Base-by-base conservation (phyloP, 1,140 invertebrate species). In the Macrocentrus cingulum region DNA sequence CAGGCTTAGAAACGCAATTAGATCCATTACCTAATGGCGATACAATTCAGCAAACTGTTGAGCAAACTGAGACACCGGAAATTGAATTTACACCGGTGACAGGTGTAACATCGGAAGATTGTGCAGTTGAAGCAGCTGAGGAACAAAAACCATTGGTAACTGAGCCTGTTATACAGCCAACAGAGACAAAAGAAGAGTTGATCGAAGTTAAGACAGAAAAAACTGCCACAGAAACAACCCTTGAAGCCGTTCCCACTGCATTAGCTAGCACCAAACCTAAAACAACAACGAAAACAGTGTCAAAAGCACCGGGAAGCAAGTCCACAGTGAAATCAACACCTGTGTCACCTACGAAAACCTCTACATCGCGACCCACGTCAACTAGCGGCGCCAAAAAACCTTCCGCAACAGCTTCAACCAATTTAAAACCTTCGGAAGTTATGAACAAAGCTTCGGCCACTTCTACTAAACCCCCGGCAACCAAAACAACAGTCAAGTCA, bases 241-340 rank as follows among this genome's bases (percentile, higher is more conserved):
- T 66, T 15, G 56, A 19, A 32, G n/a, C 64, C 6, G 68, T 67
- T 54, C 63, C 72, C 8, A 59, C 67, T 15, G 69, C 70, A n/a
- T n/a, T n/a, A n/a, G n/a, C n/a, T n/a, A n/a, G n/a, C 59, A 59
- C 69, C 19, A 70, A 58, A 59, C 71, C 1, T 2, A 76, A 77
- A 64, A 76, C 69, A 41, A 68, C 66, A 3, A 69, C 67, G 1
- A 75, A 76, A 0, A 72, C 74, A 0, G 70, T 75, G 5, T 69
- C 71, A 2, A 80, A 79, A 55, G 44, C 63, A n/a, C 20, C 44
- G 2, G 45, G 69, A 1, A 57, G 64, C 20, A 66, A 74, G 8
- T 34, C 70, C 23, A 41, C 68, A 2, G 59, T 65, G 2, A 46
- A 67, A 4, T 60, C 66, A 1, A 41, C 63, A 4, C 67, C 11